Conservation (phyloP, 1,140 invertebrate species). For the Homalodisca vitripennis region DNA sequence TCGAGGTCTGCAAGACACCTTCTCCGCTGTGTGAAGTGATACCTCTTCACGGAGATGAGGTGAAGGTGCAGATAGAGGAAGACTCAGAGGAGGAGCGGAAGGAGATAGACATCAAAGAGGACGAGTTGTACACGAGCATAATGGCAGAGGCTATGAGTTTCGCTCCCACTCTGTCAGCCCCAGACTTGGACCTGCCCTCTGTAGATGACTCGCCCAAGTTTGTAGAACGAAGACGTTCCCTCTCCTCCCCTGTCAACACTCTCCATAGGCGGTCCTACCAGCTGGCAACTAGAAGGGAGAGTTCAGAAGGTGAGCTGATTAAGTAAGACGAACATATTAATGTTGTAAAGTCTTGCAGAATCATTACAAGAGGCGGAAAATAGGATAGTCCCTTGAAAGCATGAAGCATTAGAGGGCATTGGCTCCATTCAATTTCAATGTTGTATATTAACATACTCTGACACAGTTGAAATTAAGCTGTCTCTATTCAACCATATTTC, state of each 20-base stretch:
- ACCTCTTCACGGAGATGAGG: slow-evolving; percentile 25
- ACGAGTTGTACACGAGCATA: slow-evolving; percentile 40
- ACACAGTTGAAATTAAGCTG: no score
- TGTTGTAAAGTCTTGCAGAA: no score
- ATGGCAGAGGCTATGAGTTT: slow-evolving; percentile 43
- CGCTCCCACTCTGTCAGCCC: slow-evolving; percentile 38
- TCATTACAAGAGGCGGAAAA: no score
- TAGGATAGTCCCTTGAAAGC: no score
- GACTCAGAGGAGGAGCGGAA: background rate
- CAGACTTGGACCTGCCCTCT: slow-evolving; percentile 37
- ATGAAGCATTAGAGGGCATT: no score
- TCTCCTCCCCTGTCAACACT: slow-evolving; percentile 26
- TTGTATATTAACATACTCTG: no score
- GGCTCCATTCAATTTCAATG: no score
- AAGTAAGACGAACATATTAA: no score
- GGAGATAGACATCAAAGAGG: slow-evolving; percentile 30
- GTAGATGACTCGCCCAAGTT: slow-evolving; percentile 37
- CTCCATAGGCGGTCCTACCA: slow-evolving; percentile 40
- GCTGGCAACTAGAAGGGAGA: slow-evolving; percentile 38
- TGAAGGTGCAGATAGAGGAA: background rate
- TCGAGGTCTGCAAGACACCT: slow-evolving; percentile 22
- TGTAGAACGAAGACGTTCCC: slow-evolving; percentile 16
- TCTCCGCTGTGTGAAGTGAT: slow-evolving; percentile 24
- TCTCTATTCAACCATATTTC: no score
- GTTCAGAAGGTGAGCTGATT: slow-evolving; percentile 34